These are phyloP conservation scores for Argentina silus DNA, from an alignment of 2,797 vertebrate genomes.

Conservation along the genomic window DNA sequence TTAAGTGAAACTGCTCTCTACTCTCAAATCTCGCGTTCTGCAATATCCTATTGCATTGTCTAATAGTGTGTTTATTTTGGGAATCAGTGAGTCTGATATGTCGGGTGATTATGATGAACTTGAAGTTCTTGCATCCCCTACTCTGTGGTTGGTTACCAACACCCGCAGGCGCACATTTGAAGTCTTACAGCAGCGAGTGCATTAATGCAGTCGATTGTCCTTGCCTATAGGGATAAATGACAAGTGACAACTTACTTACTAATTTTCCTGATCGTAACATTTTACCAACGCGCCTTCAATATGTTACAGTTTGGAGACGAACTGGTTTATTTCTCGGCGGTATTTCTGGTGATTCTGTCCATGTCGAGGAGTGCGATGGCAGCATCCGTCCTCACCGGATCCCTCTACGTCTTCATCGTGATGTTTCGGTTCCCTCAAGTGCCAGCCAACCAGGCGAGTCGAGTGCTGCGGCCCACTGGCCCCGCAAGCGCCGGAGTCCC, in stretches of 20 bases:
- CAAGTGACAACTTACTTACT: not conserved
- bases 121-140: not conserved
- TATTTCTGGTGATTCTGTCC: slow-evolving; percentile 73
- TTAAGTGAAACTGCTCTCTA: not conserved
- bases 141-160: not conserved
- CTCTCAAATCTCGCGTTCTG: not conserved
- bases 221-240: not conserved
- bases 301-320: slow-evolving; percentile 85
- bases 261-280: not conserved
- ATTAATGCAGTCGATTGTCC: not conserved
- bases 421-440: slow-evolving; percentile 83
- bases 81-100: not conserved
- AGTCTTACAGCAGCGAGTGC: not conserved
- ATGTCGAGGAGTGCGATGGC: slow-evolving; percentile 78
- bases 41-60: not conserved
- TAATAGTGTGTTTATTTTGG: not conserved
- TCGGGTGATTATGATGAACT: not conserved
- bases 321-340: slow-evolving; percentile 68
- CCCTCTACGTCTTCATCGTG: slow-evolving; percentile 81
- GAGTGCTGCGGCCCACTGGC: slow-evolving; percentile 78
- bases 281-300: slow-evolving; percentile 4
- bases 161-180: not conserved
- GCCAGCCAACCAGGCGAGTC: slow-evolving; percentile 71
- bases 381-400: slow-evolving; percentile 75
- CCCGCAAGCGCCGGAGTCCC: slow-evolving; percentile 57